These are phyloP conservation scores for Trichechus manatus DNA, from an alignment of 2,113 vertebrate genomes.

Conservation along the genomic window DNA sequence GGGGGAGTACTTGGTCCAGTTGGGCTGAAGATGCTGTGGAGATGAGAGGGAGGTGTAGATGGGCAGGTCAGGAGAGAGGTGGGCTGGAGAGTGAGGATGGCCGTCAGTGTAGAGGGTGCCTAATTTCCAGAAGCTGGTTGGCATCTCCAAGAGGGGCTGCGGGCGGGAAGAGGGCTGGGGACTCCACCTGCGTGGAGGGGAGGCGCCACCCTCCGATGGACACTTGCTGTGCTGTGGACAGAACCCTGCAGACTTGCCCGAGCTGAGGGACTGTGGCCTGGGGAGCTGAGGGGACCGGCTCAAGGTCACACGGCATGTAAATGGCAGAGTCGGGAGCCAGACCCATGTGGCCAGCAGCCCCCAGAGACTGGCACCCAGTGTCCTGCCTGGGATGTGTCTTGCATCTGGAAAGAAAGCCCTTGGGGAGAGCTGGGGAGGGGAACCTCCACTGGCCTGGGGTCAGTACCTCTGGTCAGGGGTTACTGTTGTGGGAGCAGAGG, in stretches of 20 bases:
- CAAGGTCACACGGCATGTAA: not conserved
- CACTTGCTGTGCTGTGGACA: rapidly evolving
- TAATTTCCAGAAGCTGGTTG: not conserved
- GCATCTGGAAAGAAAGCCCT: too few relatives aligned
- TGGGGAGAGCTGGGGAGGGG: not conserved
- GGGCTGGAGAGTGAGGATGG: not conserved
- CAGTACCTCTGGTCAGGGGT: not conserved
- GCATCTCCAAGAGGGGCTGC: not conserved
- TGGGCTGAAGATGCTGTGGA: rapidly evolving
- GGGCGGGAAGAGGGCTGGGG: not conserved
- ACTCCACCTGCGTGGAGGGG: not conserved
- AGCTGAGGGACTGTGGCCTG: not conserved
- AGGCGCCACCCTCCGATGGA: not conserved
- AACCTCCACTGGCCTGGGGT: not conserved
- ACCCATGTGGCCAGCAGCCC: not conserved
- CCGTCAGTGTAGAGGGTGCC: not conserved
- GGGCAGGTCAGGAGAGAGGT: not conserved
- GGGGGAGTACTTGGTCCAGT: not conserved
- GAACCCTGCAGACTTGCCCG: not conserved
- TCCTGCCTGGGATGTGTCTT: not conserved
- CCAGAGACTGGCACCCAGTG: not conserved
- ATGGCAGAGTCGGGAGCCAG: not conserved
- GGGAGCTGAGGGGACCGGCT: not conserved
- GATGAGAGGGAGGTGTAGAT: not conserved
- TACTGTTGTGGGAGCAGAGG: not conserved